phyloP scores from a whole-genome alignment of 2,797 vertebrate genomes.

The Molossus alvarezi region DNA sequence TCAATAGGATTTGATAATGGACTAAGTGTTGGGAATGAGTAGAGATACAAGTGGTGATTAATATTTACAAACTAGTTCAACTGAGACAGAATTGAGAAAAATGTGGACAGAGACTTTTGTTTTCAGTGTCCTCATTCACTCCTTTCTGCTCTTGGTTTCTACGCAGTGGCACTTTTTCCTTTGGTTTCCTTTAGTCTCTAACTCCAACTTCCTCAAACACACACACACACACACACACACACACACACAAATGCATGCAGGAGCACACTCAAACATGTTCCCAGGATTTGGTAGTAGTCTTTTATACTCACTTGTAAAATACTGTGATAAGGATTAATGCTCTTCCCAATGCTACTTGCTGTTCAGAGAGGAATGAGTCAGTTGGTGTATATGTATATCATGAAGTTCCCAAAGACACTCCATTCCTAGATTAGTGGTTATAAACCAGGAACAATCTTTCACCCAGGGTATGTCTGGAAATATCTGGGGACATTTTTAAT shows the following conservation, averaged over 20 bases:
- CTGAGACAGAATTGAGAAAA: neutral
- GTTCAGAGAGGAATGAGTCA: neutral
- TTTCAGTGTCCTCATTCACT: neutral
- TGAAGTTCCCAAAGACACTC: neutral
- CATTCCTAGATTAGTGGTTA: slow-evolving; percentile 24
- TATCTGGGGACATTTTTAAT: neutral
- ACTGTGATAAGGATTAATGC: neutral
- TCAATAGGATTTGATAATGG: neutral
- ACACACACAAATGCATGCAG: neutral
- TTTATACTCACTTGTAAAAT: neutral
- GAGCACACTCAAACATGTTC: neutral
- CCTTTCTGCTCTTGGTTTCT: neutral
- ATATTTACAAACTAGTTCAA: slow-evolving; percentile 1
- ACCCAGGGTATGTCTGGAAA: neutral
- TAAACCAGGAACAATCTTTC: neutral
- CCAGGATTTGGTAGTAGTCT: neutral
- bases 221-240: neutral
- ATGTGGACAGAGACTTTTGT: neutral
- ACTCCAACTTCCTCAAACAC: neutral
- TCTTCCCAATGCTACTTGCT: neutral
- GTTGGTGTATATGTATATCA: neutral
- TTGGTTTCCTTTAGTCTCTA: slow-evolving; percentile 43
- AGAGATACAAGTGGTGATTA: neutral
- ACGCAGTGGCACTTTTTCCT: neutral
- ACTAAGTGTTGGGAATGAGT: neutral